Evolutionary conservation across 2,888 invertebrate species (phyloP), one percentile per base, ranked within the genome.

Genomic region (Harpalus rubripes): DNA sequence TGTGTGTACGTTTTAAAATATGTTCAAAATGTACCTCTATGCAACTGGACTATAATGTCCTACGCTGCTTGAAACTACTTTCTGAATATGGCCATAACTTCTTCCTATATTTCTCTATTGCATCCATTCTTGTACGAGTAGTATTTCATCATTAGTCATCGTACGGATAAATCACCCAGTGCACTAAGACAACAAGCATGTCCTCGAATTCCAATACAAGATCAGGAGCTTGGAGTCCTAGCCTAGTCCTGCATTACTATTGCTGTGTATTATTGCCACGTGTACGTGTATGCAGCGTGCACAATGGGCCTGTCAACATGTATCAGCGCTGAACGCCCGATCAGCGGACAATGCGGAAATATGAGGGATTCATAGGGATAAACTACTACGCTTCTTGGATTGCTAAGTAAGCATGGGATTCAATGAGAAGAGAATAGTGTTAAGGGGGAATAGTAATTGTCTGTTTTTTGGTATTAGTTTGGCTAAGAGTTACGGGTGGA

Each of bases 291-390:
- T 74, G 72, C 44, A 41, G 15, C 12, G 18, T 74, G 72, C 44
- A 74, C 72, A 74, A 74, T 74, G 44, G 68, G 72, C 72, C 72
- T 74, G 72, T 74, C 72, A 44, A 74, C 72, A 74, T 74, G 72
- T 74, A 74, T 74, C 72, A 74, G 44, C 39, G 68, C 16, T 41
- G 41, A 68, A 39, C 68, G 68, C 44, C 72, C 72, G 72, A 74
- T 74, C 72, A 41, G 44, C 16, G 72, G 41, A 74, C 72, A 74
- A 74, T 74, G 72, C 72, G 72, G 44, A 74, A 74, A 74, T 74
- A 74, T 74, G 72, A 74, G 44, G 72, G 72, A 74, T 74, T 74
- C 41, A 10, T 15, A 7, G 16, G 72, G 68, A 52, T 52, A 52
- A 10, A 52, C 44, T 52, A 8, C 3, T 32, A 32, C 32, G 32